A percentile compares a stretch with the other conserved stretches of the same genome.
Conservation (phyloP, 2,888 invertebrate genomes). For the Chrysotoxum bicinctum region DNA sequence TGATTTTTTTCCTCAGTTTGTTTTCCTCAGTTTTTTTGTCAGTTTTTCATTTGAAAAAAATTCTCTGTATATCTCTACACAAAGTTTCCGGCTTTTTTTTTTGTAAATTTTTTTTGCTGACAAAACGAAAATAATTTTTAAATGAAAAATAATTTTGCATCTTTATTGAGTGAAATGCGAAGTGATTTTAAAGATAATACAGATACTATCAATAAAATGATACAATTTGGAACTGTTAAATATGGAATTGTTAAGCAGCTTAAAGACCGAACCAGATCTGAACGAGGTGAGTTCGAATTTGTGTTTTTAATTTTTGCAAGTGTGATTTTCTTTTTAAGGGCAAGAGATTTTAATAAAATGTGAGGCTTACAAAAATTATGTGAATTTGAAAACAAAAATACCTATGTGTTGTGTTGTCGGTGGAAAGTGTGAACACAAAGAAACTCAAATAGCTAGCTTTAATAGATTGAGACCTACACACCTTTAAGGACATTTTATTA, state of each 20-base stretch:
- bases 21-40: background rate
- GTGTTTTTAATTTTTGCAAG: background rate
- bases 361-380: too few species aligned
- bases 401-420: too few species aligned
- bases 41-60: background rate
- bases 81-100: background rate
- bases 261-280: slow-evolving; percentile 81
- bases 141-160: slow-evolving; percentile 80
- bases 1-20: background rate
- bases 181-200: slow-evolving; percentile 82
- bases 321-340: too few species aligned
- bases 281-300: slow-evolving; percentile 78
- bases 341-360: too few species aligned
- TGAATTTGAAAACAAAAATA: too few species aligned
- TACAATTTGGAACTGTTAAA: slow-evolving; percentile 86
- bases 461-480: too few species aligned
- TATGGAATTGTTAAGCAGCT: slow-evolving; percentile 84
- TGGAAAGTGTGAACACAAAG: too few species aligned
- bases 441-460: too few species aligned
- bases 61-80: background rate
- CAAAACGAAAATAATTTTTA: slow-evolving; percentile 67
- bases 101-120: background rate
- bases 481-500: too few species aligned
- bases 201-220: slow-evolving; percentile 83
- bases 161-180: slow-evolving; percentile 81